Evolutionary conservation across 2,797 vertebrate genomes (phyloP), one percentile per base, ranked within the genome.

Genomic region (Rhinophrynus dorsalis): DNA sequence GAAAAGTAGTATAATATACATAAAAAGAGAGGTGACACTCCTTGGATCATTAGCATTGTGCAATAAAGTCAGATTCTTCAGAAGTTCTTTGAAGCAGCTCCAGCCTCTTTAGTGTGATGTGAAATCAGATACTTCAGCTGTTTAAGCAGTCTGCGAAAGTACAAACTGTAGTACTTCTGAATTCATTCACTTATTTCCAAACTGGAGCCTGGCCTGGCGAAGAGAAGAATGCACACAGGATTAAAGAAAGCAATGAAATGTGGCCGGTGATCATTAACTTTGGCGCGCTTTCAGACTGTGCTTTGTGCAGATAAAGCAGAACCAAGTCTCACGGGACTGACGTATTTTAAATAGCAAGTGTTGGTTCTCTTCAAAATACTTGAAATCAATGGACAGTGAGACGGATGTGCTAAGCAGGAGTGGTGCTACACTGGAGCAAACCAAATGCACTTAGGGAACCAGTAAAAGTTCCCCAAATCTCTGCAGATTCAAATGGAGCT

Each of bases 141-240:
- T 87, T 82, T 73, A 85, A 88, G 81, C 79, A 76, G 75, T 57
- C 77, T 82, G 82, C 82, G 81, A 80, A 87, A 86, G 82, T 77
- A 83, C 80, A 83, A 85, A 83, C 72, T 32, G 76, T 76, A 82
- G 84, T 83, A 80, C 85, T 88, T 85, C 81, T 74, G 80, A 84
- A 88, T 86, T 88, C 87, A 88, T 89, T 91, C 85, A 88, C 75
- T 26, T 47, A 69, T 77, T 82, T 89, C 84, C 87, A 88, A 77
- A 76, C 76, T 80, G 42, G 27, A 82, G 65, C 70, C 77, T 78
- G 72, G 79, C 78, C 80, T 81, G 78, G 68, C 56, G 79, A 77
- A 15, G 23, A 33, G 74, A 75, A 78, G 76, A 75, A 54, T 67
- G 64, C 75, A 69, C 52, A 5, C 32, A 56, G 42, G 37, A 45